Conservation (phyloP, 2,888 invertebrate species). For the Platycnemis pennipes region DNA sequence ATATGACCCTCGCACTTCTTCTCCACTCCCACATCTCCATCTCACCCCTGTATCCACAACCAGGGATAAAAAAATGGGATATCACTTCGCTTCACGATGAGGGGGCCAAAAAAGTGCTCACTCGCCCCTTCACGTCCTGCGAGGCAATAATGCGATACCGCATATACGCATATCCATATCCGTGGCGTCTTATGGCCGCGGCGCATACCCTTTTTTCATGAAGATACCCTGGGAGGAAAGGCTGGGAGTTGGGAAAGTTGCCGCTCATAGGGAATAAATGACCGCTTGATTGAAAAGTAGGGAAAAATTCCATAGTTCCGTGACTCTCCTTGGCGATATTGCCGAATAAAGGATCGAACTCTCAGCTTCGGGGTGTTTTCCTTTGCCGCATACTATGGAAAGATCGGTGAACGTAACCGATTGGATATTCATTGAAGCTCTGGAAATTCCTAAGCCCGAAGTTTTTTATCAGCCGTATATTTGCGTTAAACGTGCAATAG, state of each 20-base stretch:
- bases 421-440: neutral
- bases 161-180: conserved; percentile 12
- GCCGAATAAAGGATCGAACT: neutral
- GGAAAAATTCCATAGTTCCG: conserved; percentile 5
- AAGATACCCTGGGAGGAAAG: neutral
- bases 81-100: neutral
- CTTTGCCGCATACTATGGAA: neutral
- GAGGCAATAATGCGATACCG: conserved; percentile 17
- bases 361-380: neutral
- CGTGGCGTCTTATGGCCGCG: neutral
- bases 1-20: neutral
- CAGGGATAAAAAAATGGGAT: neutral
- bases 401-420: neutral
- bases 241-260: neutral
- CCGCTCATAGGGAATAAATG: neutral
- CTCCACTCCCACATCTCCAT: neutral
- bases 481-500: too few species aligned
- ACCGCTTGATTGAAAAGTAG: neutral
- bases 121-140: conserved; percentile 1
- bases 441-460: neutral
- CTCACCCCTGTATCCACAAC: neutral
- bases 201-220: neutral
- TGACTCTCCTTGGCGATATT: neutral
- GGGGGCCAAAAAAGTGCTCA: neutral
- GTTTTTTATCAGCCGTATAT: too few species aligned